phyloP scores from a whole-genome alignment of 2,797 vertebrate species.

The Poecilia gillii region DNA sequence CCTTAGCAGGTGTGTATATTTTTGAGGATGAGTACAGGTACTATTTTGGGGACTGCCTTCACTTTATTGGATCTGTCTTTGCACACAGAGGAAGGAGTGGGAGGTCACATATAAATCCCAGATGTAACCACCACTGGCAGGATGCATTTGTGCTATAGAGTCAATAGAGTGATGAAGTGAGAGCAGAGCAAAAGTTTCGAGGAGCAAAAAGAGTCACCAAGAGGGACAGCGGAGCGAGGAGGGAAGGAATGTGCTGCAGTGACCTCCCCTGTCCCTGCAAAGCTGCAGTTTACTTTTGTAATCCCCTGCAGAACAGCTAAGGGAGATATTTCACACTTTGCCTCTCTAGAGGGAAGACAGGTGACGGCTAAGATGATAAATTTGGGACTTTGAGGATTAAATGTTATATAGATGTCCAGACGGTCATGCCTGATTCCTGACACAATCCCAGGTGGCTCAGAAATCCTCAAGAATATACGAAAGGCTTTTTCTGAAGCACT shows the following conservation, averaged over 20 bases:
- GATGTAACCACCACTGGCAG: conserved; percentile 52
- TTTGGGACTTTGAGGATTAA: conserved; percentile 28
- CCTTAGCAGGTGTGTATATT: conserved; percentile 1
- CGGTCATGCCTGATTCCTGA: conserved; percentile 8
- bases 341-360: conserved; percentile 39
- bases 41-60: conserved; percentile 15
- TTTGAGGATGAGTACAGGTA: conserved; percentile 13
- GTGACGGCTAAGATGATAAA: conserved; percentile 42
- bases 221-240: neutral
- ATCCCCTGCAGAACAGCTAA: conserved; percentile 62
- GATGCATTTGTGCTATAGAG: conserved; percentile 62
- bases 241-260: conserved; percentile 2
- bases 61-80: conserved; percentile 48
- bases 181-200: conserved; percentile 28
- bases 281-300: conserved; percentile 71
- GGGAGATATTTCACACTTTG: conserved; percentile 45
- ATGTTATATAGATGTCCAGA: conserved; percentile 34
- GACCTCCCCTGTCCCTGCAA: conserved; percentile 65
- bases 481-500: neutral
- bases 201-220: conserved; percentile 23
- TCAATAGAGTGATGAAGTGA: conserved; percentile 64
- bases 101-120: conserved; percentile 56
- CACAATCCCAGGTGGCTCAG: neutral
- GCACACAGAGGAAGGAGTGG: conserved; percentile 40
- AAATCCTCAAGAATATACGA: neutral